phyloP scores from a whole-genome alignment of 1,140 invertebrate genomes.

The Uloborus diversus region DNA sequence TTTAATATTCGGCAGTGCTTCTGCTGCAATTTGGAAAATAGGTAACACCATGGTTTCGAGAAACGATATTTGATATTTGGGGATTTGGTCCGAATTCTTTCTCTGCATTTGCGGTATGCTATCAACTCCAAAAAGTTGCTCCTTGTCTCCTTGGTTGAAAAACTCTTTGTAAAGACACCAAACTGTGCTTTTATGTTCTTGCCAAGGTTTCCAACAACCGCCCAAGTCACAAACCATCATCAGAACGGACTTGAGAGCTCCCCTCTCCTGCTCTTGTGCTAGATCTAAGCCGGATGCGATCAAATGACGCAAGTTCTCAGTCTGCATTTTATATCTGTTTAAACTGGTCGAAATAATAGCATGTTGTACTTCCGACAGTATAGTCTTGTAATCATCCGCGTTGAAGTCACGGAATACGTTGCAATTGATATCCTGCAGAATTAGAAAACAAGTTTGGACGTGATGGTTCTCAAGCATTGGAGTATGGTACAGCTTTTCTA shows the following conservation, averaged over 20 bases:
- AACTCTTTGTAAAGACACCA: conserved; percentile 38
- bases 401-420: conserved; percentile 21
- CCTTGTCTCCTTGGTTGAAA: conserved; percentile 33
- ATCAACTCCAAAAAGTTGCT: not conserved
- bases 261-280: not conserved
- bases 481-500: not conserved
- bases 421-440: conserved; percentile 16
- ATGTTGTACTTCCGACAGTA: not conserved
- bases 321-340: not conserved
- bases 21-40: not conserved
- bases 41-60: not conserved
- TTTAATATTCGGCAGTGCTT: not conserved
- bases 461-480: conserved; percentile 20
- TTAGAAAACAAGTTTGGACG: not conserved
- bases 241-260: conserved; percentile 1
- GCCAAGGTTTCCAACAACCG: conserved; percentile 14
- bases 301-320: conserved; percentile 16
- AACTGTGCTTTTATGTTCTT: conserved; percentile 13
- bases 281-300: conserved; percentile 1
- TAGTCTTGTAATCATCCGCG: conserved; percentile 1
- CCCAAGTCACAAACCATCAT: conserved; percentile 44
- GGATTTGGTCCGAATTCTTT: conserved; percentile 9
- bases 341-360: conserved; percentile 13
- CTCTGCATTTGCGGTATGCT: not conserved
- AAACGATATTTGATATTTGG: conserved; percentile 6